phyloP scores from a whole-genome alignment of 2,888 invertebrate species.

The Agapostemon virescens region DNA sequence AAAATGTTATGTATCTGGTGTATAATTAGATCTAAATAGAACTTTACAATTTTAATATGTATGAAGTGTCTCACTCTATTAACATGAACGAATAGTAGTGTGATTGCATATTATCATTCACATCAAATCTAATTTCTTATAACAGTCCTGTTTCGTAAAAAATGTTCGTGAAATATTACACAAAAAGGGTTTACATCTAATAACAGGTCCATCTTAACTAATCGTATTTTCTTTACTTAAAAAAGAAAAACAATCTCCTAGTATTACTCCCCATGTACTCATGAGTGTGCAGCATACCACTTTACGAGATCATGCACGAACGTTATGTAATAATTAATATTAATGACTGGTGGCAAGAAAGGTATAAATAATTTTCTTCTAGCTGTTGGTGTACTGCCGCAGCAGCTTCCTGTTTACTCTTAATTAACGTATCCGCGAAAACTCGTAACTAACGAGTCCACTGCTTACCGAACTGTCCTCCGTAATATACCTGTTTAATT shows the following conservation, averaged over 20 bases:
- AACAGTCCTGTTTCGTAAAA: not conserved
- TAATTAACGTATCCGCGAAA: slow-evolving; percentile 41
- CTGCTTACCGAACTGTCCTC: slow-evolving; percentile 19
- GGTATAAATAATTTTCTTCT: slow-evolving; percentile 6
- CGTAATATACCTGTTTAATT: slow-evolving; percentile 46
- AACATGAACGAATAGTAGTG: not conserved
- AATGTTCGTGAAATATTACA: not conserved
- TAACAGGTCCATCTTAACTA: not conserved
- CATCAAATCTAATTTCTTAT: not conserved
- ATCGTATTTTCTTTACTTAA: not conserved
- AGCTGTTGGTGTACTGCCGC: not conserved
- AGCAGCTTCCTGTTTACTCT: slow-evolving; percentile 18
- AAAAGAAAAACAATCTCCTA: not conserved
- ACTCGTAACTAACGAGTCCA: slow-evolving; percentile 32
- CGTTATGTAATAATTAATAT: not conserved
- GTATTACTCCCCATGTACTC: too few species aligned
- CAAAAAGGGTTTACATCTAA: not conserved
- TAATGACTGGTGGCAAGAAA: not conserved
- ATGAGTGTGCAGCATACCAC: not conserved
- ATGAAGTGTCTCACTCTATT: not conserved
- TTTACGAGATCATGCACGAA: not conserved
- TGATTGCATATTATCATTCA: not conserved
- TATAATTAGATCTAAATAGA: not conserved
- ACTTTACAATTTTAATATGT: not conserved
- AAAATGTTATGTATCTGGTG: not conserved